Conservation (phyloP, 1,140 invertebrate genomes). For the Drosophila paulistorum region DNA sequence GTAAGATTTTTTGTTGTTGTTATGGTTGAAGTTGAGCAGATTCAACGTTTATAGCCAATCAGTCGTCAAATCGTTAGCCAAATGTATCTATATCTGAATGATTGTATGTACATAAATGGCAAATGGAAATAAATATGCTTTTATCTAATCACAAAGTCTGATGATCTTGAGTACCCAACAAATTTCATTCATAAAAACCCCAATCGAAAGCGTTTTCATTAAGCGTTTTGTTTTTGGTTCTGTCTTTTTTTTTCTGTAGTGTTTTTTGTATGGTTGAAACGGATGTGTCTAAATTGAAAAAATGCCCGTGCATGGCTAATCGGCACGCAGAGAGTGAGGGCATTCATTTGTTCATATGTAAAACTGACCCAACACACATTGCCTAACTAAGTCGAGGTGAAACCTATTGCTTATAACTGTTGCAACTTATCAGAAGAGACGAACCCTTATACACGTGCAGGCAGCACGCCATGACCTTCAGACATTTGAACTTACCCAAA, state of each 20-base stretch:
- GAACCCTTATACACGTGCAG: constrained; percentile 26
- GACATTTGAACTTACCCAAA: constrained; percentile 41
- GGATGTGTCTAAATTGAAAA: constrained; percentile 68
- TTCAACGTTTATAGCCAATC: constrained; percentile 3
- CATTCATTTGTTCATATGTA: constrained; percentile 24
- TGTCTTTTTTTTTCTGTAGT: too few species aligned
- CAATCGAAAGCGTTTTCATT: constrained; percentile 32
- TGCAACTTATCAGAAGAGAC: constrained; percentile 22
- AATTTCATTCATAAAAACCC: constrained; percentile 32
- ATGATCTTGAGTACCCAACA: constrained; percentile 10
- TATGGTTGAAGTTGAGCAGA: constrained; percentile 20
- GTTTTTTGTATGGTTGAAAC: constrained; percentile 31
- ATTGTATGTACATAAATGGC: constrained; percentile 8
- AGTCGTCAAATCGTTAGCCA: neutral
- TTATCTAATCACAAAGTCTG: constrained; percentile 47
- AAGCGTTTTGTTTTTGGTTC: neutral
- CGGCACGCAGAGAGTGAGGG: constrained; percentile 48
- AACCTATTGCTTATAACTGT: constrained; percentile 11
- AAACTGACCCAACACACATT: constrained; percentile 48
- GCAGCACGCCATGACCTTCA: constrained; percentile 38
- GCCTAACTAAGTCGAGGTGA: constrained; percentile 23
- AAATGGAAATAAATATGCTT: constrained; percentile 8
- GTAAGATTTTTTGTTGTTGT: constrained; percentile 22
- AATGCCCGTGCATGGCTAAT: constrained; percentile 67
- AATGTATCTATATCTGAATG: neutral